Evolutionary conservation across 2,888 invertebrate species (phyloP).

Genomic region (Bimastos eiseni): DNA sequence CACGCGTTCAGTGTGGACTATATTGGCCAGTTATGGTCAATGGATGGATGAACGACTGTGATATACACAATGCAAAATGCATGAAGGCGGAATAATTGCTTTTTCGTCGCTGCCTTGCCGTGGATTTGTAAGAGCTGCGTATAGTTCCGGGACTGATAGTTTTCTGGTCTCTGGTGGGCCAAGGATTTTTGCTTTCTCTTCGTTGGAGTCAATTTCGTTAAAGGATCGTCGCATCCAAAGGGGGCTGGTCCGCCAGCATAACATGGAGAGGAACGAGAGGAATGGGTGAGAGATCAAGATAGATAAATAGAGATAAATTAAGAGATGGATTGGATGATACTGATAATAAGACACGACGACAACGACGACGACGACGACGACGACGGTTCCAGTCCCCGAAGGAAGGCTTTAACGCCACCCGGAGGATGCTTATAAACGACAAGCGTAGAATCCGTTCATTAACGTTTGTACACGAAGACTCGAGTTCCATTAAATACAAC

Average conservation of each 20-base stretch:
- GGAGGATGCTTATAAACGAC: too few relatives aligned
- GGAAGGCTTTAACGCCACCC: too few relatives aligned
- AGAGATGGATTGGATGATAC: too few relatives aligned
- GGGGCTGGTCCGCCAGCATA: background rate
- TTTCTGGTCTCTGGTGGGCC: background rate
- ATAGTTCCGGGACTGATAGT: background rate
- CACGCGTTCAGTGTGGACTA: background rate
- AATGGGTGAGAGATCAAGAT: background rate
- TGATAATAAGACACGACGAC: too few relatives aligned
- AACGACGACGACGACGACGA: too few relatives aligned
- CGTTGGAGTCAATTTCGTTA: slow-evolving; percentile 3
- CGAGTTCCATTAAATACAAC: too few relatives aligned
- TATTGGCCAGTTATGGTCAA: background rate
- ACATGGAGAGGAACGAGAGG: background rate
- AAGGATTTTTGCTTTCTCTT: background rate
- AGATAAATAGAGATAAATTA: background rate
- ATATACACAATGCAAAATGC: background rate
- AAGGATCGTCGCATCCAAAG: background rate
- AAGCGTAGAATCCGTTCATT: too few relatives aligned
- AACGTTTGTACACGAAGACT: too few relatives aligned
- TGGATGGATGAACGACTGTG: background rate
- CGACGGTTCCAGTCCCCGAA: too few relatives aligned
- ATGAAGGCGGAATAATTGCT: background rate
- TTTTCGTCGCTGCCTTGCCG: background rate
- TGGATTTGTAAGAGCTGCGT: background rate